Evolutionary conservation across 2,888 invertebrate genomes (phyloP).

Genomic region (Campoletis raptor): DNA sequence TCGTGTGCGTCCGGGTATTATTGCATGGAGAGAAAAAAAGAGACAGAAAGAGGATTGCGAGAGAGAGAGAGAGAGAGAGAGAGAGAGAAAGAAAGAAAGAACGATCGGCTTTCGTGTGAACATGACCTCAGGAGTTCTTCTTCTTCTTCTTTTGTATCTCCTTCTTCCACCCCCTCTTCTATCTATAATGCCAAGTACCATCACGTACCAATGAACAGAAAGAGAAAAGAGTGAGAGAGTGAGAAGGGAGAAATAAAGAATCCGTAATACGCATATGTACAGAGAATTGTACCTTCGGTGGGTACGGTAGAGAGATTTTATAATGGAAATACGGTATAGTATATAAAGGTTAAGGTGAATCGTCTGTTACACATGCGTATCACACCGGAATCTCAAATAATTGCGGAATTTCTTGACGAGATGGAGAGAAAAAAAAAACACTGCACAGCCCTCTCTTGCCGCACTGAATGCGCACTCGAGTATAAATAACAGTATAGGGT

Average conservation of each 20-base stretch:
- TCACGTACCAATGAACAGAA: constrained; percentile 64
- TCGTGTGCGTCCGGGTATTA: constrained; percentile 60
- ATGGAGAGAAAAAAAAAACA: constrained; percentile 65
- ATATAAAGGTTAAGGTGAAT: constrained; percentile 29
- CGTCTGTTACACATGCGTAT: constrained; percentile 67
- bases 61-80: constrained; percentile 15
- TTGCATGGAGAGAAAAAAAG: constrained; percentile 17
- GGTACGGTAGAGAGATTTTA: constrained; percentile 27
- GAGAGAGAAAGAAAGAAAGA: constrained; percentile 27
- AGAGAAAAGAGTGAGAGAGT: constrained; percentile 46
- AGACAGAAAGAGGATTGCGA: neutral
- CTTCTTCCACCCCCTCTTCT: constrained; percentile 36
- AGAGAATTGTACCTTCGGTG: constrained; percentile 19
- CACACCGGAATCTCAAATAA: constrained; percentile 73
- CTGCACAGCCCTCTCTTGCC: neutral
- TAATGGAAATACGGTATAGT: constrained; percentile 26
- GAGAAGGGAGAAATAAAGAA: constrained; percentile 30
- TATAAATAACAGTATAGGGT: constrained; percentile 64
- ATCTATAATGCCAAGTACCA: constrained; percentile 64
- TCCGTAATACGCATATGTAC: constrained; percentile 57
- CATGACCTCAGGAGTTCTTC: constrained; percentile 78
- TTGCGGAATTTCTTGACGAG: constrained; percentile 75
- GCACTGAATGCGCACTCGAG: constrained; percentile 53
- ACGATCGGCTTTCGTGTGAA: constrained; percentile 80
- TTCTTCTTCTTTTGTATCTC: constrained; percentile 49